Conservation (phyloP, 2,888 invertebrate genomes). For the Diaprepes abbreviatus region DNA sequence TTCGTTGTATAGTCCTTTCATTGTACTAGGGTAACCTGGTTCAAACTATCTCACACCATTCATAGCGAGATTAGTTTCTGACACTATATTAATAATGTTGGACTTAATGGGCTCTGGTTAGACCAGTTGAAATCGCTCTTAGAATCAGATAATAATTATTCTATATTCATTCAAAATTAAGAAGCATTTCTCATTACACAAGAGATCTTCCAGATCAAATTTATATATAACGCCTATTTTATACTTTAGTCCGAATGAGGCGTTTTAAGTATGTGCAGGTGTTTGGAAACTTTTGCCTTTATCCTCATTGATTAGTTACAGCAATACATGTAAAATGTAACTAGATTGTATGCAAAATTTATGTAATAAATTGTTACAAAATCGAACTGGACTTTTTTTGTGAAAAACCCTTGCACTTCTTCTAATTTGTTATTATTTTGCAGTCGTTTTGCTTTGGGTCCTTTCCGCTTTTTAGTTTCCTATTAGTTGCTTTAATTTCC, state of each 20-base stretch:
- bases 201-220: too few species aligned
- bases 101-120: too few species aligned
- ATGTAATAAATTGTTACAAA: conserved; percentile 59
- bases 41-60: too few species aligned
- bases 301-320: conserved; percentile 51
- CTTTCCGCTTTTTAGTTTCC: conserved; percentile 47
- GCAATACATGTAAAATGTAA: conserved; percentile 54
- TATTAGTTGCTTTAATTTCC: conserved; percentile 44
- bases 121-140: too few species aligned
- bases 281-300: conserved; percentile 54
- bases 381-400: conserved; percentile 57
- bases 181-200: too few species aligned
- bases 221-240: too few species aligned
- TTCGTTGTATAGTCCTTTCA: too few species aligned
- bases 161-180: too few species aligned
- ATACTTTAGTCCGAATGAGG: conserved; percentile 3
- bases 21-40: too few species aligned
- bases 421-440: conserved; percentile 54
- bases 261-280: conserved; percentile 29
- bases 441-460: conserved; percentile 64
- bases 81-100: too few species aligned
- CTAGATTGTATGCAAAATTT: conserved; percentile 56
- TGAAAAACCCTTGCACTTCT: conserved; percentile 60
- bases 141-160: too few species aligned
- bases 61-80: too few species aligned